phyloP scores from a whole-genome alignment of 1,140 invertebrate genomes.

The Psix sp. region DNA sequence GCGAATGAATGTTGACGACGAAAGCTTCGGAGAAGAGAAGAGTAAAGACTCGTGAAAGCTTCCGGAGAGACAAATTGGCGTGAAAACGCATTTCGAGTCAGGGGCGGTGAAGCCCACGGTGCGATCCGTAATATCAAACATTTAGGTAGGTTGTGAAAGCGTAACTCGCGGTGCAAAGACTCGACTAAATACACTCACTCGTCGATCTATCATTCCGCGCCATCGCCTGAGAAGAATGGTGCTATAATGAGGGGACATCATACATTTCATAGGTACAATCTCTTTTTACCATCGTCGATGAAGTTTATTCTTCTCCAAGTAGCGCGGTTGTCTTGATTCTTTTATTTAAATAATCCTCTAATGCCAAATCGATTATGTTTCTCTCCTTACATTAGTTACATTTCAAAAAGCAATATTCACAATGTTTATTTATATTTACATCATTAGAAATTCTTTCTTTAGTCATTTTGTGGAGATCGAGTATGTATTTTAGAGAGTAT shows the following conservation, averaged over 20 bases:
- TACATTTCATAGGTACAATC: conserved; percentile 65
- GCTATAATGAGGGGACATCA: conserved; percentile 71
- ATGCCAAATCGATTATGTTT: too few relatives aligned
- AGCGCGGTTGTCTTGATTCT: conserved; percentile 45
- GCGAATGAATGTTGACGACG: conserved; percentile 38
- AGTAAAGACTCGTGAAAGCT: conserved; percentile 76
- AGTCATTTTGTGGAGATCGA: too few relatives aligned
- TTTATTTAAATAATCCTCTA: conserved; percentile 49
- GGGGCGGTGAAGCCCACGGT: conserved; percentile 47
- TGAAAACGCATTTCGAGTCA: conserved; percentile 74
- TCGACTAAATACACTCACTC: conserved; percentile 73
- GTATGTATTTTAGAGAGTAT: too few relatives aligned
- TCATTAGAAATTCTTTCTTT: too few relatives aligned
- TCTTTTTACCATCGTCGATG: conserved; percentile 54
- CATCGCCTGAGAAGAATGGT: conserved; percentile 72
- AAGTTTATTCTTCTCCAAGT: conserved; percentile 58
- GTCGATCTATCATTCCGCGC: conserved; percentile 71
- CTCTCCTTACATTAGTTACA: too few relatives aligned
- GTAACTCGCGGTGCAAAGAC: conserved; percentile 62
- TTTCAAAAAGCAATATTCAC: too few relatives aligned
- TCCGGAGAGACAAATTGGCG: conserved; percentile 74
- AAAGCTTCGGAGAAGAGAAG: conserved; percentile 60
- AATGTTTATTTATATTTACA: too few relatives aligned
- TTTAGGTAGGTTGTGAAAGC: conserved; percentile 68
- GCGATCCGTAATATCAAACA: conserved; percentile 70